A percentile compares a stretch with the other conserved stretches of the same genome.
phyloP scores from a whole-genome alignment of 1,140 invertebrate genomes.

The Brachionus paranguensis region DNA sequence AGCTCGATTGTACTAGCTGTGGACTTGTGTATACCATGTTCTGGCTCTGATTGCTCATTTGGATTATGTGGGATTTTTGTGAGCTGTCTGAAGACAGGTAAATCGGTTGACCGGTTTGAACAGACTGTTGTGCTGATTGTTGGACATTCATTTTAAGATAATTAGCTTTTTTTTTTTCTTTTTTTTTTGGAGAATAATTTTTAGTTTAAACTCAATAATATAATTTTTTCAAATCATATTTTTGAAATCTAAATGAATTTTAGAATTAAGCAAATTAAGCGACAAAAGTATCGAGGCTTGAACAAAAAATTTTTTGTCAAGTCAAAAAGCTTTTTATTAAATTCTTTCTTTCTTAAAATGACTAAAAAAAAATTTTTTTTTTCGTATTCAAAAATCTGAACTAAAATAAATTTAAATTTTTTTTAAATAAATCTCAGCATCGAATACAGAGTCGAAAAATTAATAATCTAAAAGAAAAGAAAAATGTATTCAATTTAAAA shows the following conservation, averaged over 20 bases:
- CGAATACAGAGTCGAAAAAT: too few species aligned
- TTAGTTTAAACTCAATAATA: neutral
- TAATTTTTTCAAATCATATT: slow-evolving; percentile 26
- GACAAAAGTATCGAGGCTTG: too few species aligned
- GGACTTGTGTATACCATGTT: neutral
- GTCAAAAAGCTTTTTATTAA: too few species aligned
- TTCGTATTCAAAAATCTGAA: too few species aligned
- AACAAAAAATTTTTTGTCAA: too few species aligned
- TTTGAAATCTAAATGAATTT: neutral
- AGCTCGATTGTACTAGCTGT: neutral
- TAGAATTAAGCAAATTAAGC: neutral
- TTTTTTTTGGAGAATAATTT: neutral
- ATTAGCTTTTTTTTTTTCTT: neutral
- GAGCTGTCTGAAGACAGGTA: neutral
- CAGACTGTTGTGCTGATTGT: neutral
- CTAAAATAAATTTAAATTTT: too few species aligned
- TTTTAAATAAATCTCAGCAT: too few species aligned
- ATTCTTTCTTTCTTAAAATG: too few species aligned
- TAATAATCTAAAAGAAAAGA: too few species aligned
- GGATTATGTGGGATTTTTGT: neutral
- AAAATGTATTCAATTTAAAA: too few species aligned
- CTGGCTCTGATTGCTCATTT: neutral
- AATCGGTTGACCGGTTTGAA: neutral
- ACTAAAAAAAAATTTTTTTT: too few species aligned
- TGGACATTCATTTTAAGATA: neutral